These are phyloP conservation scores for Phalanger gymnotis DNA, from an alignment of 2,797 vertebrate genomes.

Conservation along the genomic window DNA sequence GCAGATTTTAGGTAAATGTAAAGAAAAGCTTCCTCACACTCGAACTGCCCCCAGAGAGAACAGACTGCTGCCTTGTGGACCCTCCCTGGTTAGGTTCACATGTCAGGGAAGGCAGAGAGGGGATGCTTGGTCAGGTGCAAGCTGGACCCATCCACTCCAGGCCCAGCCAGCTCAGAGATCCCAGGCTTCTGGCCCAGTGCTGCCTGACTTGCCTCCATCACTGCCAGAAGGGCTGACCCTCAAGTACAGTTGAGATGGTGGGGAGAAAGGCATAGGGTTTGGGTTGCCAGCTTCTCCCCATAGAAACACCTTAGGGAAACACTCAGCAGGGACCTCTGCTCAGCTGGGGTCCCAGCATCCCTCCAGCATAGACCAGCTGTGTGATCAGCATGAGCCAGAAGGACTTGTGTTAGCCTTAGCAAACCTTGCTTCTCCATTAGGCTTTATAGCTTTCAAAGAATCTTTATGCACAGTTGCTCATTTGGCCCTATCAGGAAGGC, in stretches of 20 bases:
- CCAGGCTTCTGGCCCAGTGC: too few relatives aligned
- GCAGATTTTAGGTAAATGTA: background rate
- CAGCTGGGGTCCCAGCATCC: background rate
- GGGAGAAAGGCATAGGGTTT: background rate
- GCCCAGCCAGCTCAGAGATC: background rate
- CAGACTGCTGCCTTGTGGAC: background rate
- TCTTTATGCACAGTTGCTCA: background rate
- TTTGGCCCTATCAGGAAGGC: background rate
- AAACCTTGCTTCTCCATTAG: background rate
- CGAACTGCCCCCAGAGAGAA: background rate
- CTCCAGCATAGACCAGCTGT: background rate
- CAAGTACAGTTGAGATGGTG: background rate
- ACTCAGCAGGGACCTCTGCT: background rate
- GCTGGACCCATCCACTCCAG: background rate
- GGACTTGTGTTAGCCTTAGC: too few relatives aligned
- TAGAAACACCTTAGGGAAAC: background rate
- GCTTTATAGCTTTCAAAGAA: background rate
- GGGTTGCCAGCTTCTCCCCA: too few relatives aligned
- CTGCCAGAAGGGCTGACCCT: background rate
- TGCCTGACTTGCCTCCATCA: background rate
- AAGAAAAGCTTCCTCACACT: too few relatives aligned
- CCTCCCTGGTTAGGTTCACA: background rate
- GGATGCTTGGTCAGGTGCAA: background rate
- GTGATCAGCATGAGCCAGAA: background rate
- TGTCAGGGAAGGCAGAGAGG: too few relatives aligned